A percentile compares a stretch with the other conserved stretches of the same genome.
These are phyloP conservation scores for Paedocypris sp. DNA, from an alignment of 2,113 vertebrate genomes.

Conservation along the genomic window DNA sequence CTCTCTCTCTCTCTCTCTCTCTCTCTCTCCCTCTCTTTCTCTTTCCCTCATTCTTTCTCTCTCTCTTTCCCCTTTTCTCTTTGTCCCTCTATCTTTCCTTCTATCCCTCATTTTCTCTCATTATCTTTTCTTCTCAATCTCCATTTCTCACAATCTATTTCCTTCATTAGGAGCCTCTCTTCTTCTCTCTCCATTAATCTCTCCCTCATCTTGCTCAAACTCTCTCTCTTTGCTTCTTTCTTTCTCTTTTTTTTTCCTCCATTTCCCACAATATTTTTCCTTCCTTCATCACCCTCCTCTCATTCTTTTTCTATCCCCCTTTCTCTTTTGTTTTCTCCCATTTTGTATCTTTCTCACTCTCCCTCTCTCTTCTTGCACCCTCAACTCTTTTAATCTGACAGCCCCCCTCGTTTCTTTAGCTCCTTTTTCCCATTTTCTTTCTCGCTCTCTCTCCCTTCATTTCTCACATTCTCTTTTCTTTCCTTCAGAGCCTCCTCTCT, in stretches of 20 bases:
- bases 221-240: no score
- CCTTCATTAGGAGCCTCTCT: no score
- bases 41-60: neutral
- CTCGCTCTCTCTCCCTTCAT: neutral
- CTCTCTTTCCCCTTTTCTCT: neutral
- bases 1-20: neutral
- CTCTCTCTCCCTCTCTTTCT: neutral
- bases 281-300: no score
- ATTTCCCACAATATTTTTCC: no score
- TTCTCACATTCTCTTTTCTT: neutral
- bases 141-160: neutral
- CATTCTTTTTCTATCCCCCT: no score
- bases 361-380: neutral
- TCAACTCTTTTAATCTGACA: constrained; percentile 30
- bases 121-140: constrained; percentile 8
- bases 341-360: neutral
- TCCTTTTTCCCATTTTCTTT: neutral
- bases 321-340: no score
- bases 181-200: no score
- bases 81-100: neutral
- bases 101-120: neutral
- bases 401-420: no score
- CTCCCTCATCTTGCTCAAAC: no score
- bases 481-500: neutral
- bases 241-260: no score